Base-by-base conservation (phyloP, 2,888 invertebrate species). In the Laothoe populi region DNA sequence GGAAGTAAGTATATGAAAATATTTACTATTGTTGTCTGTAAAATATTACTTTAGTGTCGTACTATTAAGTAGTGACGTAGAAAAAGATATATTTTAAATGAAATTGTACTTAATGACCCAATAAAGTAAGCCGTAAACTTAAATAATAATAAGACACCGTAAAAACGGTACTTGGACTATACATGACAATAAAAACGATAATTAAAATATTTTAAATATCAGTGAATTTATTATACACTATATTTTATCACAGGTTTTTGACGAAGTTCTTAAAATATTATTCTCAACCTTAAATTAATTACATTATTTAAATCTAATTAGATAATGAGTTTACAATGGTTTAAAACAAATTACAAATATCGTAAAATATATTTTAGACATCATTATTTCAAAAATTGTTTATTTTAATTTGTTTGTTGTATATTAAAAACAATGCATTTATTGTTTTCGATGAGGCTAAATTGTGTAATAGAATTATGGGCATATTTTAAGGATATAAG, bases 231-330 rank as follows among this genome's bases (percentile, higher is more conserved):
- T 19, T 35, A 31, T 49, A 42, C 49, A 35, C 13, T 11, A 42
- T 68, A 59, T 73, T 78, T 68, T 87, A 89, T 89, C 88, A 89
- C 88, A 89, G 88, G 77, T 78, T 75, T 85, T 88, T 89, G 88
- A 89, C 88, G 88, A 88, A 80, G 78, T 73, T 57, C 58, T 46
- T 57, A 61, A 61, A 60, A 8, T 7, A 46, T 24, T n/a, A n/a
- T n/a, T n/a, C n/a, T n/a, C n/a, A n/a, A n/a, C n/a, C 23, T 35
- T 48, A 60, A 48, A 26, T 31, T 23, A 1, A 16, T 1, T 40
- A 59, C n/a, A 4, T 26, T 59, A 44, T 16, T 57, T 23, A 24
- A 23, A 57, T 40, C n/a, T 23, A 40, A 21, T n/a, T 40, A 24
- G 10, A 21, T 40, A 40, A 23, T n/a, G 10, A 57, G n/a, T 40